Base-by-base conservation (phyloP, 2,797 vertebrate genomes). In the Darevskia nairensis region DNA sequence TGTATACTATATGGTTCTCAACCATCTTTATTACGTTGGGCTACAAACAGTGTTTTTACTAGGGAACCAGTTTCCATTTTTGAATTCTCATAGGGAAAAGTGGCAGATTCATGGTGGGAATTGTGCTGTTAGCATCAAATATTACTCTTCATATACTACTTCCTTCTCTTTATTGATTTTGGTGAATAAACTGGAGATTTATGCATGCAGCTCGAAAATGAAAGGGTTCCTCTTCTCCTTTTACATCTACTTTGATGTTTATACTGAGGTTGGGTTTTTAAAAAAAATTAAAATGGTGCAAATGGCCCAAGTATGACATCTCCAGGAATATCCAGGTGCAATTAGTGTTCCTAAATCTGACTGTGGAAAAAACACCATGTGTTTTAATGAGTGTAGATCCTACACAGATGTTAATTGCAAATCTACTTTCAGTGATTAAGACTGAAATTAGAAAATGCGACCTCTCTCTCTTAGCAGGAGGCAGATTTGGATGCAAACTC, bases 381-480 rank as follows among this genome's bases (percentile, higher is more conserved):
- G 17, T 85, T 77, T 85, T 77, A 79, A 69, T 71, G 11, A 79
- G 10, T 69, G 10, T 32, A 46, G 75, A 44, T 69, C 21, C 64
- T 55, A 50, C n/a, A 86, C 46, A n/a, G 29, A 68, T 78, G 39
- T 25, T 69, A 79, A 50, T 27, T 50, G 44, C 44, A 69, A 44
- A 79, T 79, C 64, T 50, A 35, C 19, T 86, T 79, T 77, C 39
- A 10, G 13, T 77, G 9, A 19, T 64, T 86, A 46, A 32, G 6
- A 35, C 19, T 78, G 29, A 78, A 78, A 78, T 86, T 50, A 69
- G 72, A 86, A 78, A 86, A 86, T 50, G 23, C 9, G 85, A 69
- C 23, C 29, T 8, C 72, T 17, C 41, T 68, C 7, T 86, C n/a
- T 55, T 79, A 23, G 64, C 46, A 72, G 46, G 68, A 55, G n/a